phyloP scores from a whole-genome alignment of 2,888 invertebrate genomes.

The Plebejus argus region DNA sequence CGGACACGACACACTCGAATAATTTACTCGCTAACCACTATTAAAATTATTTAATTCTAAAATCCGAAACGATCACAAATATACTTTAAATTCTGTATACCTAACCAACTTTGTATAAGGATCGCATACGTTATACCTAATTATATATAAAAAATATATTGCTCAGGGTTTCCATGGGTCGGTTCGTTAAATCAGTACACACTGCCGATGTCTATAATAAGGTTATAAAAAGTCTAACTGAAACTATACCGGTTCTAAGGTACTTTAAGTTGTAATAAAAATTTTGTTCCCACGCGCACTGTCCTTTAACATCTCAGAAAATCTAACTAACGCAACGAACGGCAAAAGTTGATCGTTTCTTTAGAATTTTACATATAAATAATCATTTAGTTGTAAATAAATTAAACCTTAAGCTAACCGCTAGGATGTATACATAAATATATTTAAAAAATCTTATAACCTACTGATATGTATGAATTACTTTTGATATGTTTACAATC shows the following conservation, averaged over 20 bases:
- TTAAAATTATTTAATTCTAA: slow-evolving; percentile 61
- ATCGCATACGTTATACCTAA: slow-evolving; percentile 72
- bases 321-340: slow-evolving; percentile 37
- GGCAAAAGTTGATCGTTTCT: slow-evolving; percentile 42
- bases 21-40: slow-evolving; percentile 52
- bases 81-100: slow-evolving; percentile 65
- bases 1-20: slow-evolving; percentile 65
- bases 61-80: slow-evolving; percentile 68
- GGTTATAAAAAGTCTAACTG: slow-evolving; percentile 47
- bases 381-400: slow-evolving; percentile 48
- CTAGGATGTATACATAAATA: slow-evolving; percentile 75
- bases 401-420: slow-evolving; percentile 53
- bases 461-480: slow-evolving; percentile 64
- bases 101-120: slow-evolving; percentile 70
- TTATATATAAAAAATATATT: slow-evolving; percentile 78
- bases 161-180: slow-evolving; percentile 77
- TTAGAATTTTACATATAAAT: slow-evolving; percentile 42
- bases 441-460: slow-evolving; percentile 67
- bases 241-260: slow-evolving; percentile 42
- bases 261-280: slow-evolving; percentile 43
- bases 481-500: slow-evolving; percentile 65
- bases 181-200: slow-evolving; percentile 74
- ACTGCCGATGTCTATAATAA: slow-evolving; percentile 53
- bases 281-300: slow-evolving; percentile 54
- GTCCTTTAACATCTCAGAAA: slow-evolving; percentile 41